Percentiles rank a stretch among this genome's conserved stretches.
Evolutionary conservation across 2,797 vertebrate genomes (phyloP).

Genomic region (Myiotriccus ornatus): DNA sequence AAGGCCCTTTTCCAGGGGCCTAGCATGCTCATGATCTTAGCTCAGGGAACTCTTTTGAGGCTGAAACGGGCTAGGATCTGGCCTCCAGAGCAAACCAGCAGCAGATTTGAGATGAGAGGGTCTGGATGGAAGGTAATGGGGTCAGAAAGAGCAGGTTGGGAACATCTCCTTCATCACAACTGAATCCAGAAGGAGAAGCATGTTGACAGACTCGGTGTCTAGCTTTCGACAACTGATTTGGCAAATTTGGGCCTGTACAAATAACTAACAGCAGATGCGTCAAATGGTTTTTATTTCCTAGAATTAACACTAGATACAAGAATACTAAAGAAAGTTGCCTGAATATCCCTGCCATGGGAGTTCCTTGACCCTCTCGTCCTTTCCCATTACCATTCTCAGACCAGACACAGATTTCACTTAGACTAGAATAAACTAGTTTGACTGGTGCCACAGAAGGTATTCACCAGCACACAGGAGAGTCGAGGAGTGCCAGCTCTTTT

Average conservation of each 20-base stretch:
- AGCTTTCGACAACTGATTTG: conserved; percentile 38
- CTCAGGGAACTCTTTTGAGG: neutral
- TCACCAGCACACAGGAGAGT: neutral
- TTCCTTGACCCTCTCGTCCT: neutral
- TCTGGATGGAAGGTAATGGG: neutral
- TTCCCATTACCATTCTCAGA: neutral
- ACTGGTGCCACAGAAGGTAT: neutral
- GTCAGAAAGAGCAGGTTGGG: neutral
- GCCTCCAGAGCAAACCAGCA: neutral
- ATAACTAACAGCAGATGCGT: conserved; percentile 52
- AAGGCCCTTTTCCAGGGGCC: neutral
- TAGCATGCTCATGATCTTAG: neutral
- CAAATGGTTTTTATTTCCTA: conserved; percentile 49
- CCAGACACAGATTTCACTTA: neutral
- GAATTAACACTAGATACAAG: conserved; percentile 8
- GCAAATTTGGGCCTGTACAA: conserved; percentile 13
- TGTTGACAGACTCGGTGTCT: conserved; percentile 31
- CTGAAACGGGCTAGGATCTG: neutral
- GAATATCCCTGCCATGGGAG: neutral
- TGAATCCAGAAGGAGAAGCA: conserved; percentile 29
- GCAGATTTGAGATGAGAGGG: neutral
- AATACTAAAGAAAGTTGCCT: neutral
- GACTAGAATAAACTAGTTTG: neutral
- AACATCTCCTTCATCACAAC: neutral
- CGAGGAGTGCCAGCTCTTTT: neutral